Evolutionary conservation across 2,888 invertebrate species (phyloP), one percentile per base, ranked within the genome.

Genomic region (Drosophila meridionalis): DNA sequence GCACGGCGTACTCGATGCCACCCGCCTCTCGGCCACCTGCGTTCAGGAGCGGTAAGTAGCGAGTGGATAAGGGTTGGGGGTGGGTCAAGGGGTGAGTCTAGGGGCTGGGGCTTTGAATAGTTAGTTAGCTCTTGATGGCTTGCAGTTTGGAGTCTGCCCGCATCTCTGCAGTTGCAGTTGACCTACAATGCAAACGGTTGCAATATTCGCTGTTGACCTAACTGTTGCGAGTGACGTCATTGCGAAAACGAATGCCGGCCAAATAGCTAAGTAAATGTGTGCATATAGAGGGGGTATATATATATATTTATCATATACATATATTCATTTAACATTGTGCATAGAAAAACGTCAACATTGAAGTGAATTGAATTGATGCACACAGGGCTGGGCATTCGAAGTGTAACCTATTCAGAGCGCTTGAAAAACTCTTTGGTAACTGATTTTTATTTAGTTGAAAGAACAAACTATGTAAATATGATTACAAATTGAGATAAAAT

Each of bases 1-100:
- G 98, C 96, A 96, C 90, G 97, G 97, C 0, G 96, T 97, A 12
- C 94, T 96, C 57, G 96, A 98, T 93, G 97, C 98, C 43, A 97
- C 96, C 7, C 94, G 95, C 47, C 94, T 97, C 92, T 97, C 98
- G 42, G 97, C 98, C 91, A 96, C 97, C 79, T 98, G 98, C 94
- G 96, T 96, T 90, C 98, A 98, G 93, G 97, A 97, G 92, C 94
- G 96, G 83, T 93, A 81, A 91, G 91, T 82, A 42, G 8, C 11
- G 34, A 2, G 6, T 30, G 47, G 48, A 8, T 8, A 1, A 6
- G 26, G 26, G 26, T 45, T 11, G 34, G 12, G 34, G 32, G n/a
- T 30, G 52, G 2, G 26, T 20, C 20, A 20, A 20, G 42, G 38
- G 14, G 0, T 14, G 11, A n/a, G n/a, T n/a, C n/a, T n/a, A n/a